Percentiles rank a stretch among this genome's conserved stretches.
These are phyloP conservation scores for Gasterosteus aculeatus DNA, from an alignment of 2,113 vertebrate species.

Conservation along the genomic window DNA sequence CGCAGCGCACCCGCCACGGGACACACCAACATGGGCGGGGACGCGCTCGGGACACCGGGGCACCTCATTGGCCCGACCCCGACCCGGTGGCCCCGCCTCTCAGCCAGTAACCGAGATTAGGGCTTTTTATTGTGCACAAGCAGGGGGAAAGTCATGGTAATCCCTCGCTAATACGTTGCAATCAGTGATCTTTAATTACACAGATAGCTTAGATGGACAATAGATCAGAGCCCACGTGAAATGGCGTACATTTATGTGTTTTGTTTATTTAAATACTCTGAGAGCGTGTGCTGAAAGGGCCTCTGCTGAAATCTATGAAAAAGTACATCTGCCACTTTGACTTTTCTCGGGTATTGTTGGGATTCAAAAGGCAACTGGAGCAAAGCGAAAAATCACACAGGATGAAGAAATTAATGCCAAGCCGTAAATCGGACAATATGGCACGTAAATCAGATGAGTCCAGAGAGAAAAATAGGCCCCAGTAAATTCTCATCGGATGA, in stretches of 20 bases:
- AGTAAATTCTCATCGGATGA: not conserved
- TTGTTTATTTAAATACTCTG: constrained; percentile 27
- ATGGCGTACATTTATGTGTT: constrained; percentile 16
- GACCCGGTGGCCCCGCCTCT: constrained; percentile 11
- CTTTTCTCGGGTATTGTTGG: not conserved
- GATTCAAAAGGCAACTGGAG: constrained; percentile 31
- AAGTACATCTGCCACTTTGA: constrained; percentile 61
- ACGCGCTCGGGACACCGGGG: constrained; percentile 7
- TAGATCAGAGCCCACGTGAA: constrained; percentile 13
- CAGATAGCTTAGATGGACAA: constrained; percentile 10
- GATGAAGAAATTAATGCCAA: constrained; percentile 25
- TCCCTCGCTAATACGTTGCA: constrained; percentile 63
- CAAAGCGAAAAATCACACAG: constrained; percentile 40
- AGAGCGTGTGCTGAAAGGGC: constrained; percentile 42
- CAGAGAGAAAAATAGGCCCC: constrained; percentile 21
- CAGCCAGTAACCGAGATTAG: constrained; percentile 65
- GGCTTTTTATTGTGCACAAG: constrained; percentile 65
- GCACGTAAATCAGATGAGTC: constrained; percentile 25
- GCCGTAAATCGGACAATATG: constrained; percentile 13
- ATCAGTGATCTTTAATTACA: constrained; percentile 57
- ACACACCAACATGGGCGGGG: constrained; percentile 59
- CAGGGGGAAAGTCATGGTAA: constrained; percentile 71
- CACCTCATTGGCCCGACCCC: constrained; percentile 54
- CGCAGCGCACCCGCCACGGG: constrained; percentile 76
- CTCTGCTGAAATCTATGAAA: constrained; percentile 64